These are phyloP conservation scores for Phaenicophaeus curvirostris DNA, from an alignment of 2,797 vertebrate species.

Conservation along the genomic window DNA sequence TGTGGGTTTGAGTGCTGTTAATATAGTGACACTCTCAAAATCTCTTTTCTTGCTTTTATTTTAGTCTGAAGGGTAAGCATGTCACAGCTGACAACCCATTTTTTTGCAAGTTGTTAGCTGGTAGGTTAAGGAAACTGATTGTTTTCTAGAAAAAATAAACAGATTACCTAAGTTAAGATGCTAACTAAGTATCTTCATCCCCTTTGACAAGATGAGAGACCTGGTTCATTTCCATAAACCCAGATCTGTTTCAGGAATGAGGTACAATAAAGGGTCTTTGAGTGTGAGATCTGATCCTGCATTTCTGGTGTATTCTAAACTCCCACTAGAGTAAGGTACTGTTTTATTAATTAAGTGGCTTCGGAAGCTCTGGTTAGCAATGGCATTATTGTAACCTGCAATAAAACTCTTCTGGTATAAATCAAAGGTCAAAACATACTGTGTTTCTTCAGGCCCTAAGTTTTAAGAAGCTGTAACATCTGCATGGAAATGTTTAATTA, in stretches of 20 bases:
- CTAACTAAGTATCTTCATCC: neutral
- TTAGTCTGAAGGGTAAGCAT: constrained; percentile 24
- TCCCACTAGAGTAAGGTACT: neutral
- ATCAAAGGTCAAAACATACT: neutral
- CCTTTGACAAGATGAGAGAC: neutral
- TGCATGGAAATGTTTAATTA: constrained; percentile 7
- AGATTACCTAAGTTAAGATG: neutral
- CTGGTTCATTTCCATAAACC: neutral
- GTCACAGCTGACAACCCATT: neutral
- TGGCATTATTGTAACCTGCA: neutral
- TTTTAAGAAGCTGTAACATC: neutral
- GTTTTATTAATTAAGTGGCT: neutral
- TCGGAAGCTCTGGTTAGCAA: neutral
- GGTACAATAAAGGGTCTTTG: neutral
- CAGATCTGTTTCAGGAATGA: neutral
- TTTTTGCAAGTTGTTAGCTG: constrained; percentile 17
- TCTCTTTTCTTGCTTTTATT: constrained; percentile 33
- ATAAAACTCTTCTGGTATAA: neutral
- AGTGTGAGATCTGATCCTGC: neutral
- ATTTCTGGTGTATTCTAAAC: neutral
- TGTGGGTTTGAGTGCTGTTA: neutral
- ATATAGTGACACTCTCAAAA: neutral
- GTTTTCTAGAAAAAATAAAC: neutral
- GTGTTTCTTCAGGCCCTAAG: neutral
- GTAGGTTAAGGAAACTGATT: constrained; percentile 3